Evolutionary conservation across 2,113 vertebrate genomes (phyloP).

Genomic region (Ranitomeya imitator): DNA sequence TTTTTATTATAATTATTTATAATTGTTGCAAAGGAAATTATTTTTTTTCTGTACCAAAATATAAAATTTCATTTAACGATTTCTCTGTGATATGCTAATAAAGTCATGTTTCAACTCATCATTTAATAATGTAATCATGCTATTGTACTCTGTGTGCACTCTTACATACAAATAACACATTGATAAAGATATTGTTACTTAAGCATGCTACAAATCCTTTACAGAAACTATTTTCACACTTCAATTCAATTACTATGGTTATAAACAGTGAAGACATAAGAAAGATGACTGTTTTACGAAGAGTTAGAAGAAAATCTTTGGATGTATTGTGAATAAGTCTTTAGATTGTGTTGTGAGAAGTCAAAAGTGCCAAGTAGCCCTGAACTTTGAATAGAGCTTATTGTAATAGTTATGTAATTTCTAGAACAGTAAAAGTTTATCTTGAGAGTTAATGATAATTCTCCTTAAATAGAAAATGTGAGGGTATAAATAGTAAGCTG

Average conservation of each 20-base stretch:
- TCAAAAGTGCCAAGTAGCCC: not conserved
- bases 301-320: constrained; percentile 6
- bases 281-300: constrained; percentile 15
- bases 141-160: not conserved
- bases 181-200: not conserved
- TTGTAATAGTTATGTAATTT: constrained; percentile 40
- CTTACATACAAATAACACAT: not conserved
- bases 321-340: constrained; percentile 32
- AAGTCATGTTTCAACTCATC: not conserved
- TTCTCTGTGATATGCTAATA: not conserved
- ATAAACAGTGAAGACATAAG: constrained; percentile 29
- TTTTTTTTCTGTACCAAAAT: not conserved
- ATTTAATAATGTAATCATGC: not conserved
- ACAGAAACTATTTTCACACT: constrained; percentile 32
- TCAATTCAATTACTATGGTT: constrained; percentile 22
- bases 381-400: constrained; percentile 20
- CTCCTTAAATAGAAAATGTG: not conserved
- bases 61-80: not conserved
- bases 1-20: not conserved
- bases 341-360: not conserved
- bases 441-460: not conserved
- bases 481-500: not conserved
- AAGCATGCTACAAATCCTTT: not conserved
- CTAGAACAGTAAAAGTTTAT: not conserved
- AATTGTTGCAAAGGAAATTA: not conserved